These are phyloP conservation scores for Anhinga anhinga DNA, from an alignment of 2,113 vertebrate species.

Conservation along the genomic window DNA sequence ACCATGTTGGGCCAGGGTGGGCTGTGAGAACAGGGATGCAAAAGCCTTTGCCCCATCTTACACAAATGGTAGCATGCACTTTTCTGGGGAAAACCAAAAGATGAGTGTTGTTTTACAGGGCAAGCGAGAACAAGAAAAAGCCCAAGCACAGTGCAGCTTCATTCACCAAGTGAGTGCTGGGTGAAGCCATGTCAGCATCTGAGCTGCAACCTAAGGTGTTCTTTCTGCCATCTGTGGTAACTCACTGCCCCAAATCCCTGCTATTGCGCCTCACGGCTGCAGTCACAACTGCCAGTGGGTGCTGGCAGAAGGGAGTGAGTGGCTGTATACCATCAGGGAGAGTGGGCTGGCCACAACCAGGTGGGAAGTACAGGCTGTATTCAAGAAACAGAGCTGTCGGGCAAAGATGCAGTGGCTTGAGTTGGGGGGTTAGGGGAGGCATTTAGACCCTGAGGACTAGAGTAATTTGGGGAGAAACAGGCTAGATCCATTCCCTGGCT, in stretches of 20 bases:
- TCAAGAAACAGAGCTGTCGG: background rate
- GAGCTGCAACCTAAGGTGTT: background rate
- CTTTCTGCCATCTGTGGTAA: background rate
- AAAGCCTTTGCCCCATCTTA: background rate
- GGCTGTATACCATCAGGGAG: background rate
- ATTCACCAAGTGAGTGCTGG: background rate
- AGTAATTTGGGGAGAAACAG: background rate
- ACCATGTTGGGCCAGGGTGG: background rate
- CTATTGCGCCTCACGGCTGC: accelerated
- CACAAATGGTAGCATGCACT: background rate
- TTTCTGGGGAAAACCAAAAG: background rate
- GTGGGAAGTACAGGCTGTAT: background rate
- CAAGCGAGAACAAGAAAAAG: background rate
- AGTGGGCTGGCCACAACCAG: background rate
- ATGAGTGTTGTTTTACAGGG: background rate
- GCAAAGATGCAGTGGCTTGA: background rate
- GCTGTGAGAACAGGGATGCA: background rate
- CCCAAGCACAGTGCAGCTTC: background rate
- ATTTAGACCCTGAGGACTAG: background rate
- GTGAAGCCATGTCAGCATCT: background rate
- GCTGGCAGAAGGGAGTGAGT: background rate
- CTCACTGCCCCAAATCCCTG: background rate
- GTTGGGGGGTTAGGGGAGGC: background rate
- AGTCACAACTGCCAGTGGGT: background rate
- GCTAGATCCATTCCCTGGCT: background rate